A percentile compares a stretch with the other conserved stretches of the same genome.
Evolutionary conservation across 2,888 invertebrate genomes (phyloP).

Genomic region (Acanthosepion esculentum): DNA sequence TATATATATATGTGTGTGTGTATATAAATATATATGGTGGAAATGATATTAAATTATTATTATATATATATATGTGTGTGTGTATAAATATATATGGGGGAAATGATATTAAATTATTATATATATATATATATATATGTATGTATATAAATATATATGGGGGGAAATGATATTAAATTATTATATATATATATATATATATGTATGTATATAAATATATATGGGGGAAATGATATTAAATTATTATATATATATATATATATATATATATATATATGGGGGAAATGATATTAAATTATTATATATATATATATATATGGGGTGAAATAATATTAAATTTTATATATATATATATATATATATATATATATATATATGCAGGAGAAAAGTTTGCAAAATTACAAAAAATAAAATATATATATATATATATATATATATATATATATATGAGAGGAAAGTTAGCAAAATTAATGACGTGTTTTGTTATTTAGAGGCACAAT

Average conservation of each 20-base stretch:
- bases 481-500: no score
- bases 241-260: neutral
- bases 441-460: no score
- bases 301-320: neutral
- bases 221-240: neutral
- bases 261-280: neutral
- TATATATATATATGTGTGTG: neutral
- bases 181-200: constrained; percentile 33
- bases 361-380: neutral
- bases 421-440: no score
- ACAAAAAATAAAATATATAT: no score
- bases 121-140: no score
- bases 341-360: constrained; percentile 25
- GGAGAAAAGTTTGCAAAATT: no score
- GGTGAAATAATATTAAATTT: neutral
- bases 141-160: no score
- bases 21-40: no score
- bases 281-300: neutral
- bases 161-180: no score
- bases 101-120: neutral
- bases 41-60: no score
- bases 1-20: no score
- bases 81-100: neutral
- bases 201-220: neutral
- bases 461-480: no score